Evolutionary conservation across 1,140 invertebrate species (phyloP).

Genomic region (Phthorimaea operculella): DNA sequence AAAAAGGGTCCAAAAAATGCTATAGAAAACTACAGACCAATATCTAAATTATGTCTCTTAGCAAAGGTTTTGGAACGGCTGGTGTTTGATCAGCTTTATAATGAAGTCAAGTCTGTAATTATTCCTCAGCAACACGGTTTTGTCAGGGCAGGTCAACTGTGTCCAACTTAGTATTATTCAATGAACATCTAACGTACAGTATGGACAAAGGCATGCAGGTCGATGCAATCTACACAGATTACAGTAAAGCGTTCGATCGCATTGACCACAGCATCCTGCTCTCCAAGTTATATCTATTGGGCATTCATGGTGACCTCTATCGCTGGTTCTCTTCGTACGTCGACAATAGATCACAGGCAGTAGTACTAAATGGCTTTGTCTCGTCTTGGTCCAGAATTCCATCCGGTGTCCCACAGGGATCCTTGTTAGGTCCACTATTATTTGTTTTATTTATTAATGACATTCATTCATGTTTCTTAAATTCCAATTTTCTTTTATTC

Average conservation of each 20-base stretch:
- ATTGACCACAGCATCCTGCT: constrained; percentile 11
- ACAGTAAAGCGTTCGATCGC: constrained; percentile 26
- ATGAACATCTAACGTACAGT: constrained; percentile 1
- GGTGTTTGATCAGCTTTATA: background rate
- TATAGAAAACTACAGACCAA: constrained; percentile 5
- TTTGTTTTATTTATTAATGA: constrained; percentile 12
- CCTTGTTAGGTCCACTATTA: constrained; percentile 10
- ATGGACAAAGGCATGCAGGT: constrained; percentile 8
- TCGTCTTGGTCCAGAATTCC: constrained; percentile 12
- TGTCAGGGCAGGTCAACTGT: background rate
- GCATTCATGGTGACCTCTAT: constrained; percentile 12
- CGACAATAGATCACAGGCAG: constrained; percentile 14
- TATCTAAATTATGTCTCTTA: constrained; percentile 5
- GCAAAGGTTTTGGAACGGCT: background rate
- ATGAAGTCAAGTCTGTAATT: background rate
- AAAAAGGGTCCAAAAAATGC: background rate
- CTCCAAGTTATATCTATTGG: background rate
- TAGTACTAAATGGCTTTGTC: constrained; percentile 14
- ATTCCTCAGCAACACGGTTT: background rate
- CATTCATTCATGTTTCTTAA: background rate
- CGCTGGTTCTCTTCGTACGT: constrained; percentile 22
- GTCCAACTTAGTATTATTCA: background rate
- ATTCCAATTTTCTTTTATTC: constrained; percentile 13
- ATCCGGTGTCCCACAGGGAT: constrained; percentile 19
- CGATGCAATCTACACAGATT: constrained; percentile 27